Evolutionary conservation across 2,888 invertebrate species (phyloP).

Genomic region (Drosophila atroscutellata): DNA sequence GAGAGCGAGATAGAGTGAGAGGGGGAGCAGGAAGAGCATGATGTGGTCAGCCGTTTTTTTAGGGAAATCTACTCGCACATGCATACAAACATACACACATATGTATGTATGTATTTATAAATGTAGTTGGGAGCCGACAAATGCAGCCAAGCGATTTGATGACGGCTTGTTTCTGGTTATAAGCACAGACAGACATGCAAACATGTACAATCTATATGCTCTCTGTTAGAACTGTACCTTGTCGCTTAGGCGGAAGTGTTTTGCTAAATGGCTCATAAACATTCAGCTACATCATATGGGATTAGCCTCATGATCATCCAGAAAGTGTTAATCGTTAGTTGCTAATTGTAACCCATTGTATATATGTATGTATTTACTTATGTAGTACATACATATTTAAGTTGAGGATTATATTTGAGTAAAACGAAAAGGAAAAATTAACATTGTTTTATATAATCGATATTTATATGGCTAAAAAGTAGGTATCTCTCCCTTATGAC

Average conservation of each 20-base stretch:
- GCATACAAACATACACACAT: not conserved
- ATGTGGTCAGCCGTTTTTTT: slow-evolving; percentile 59
- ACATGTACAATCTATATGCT: slow-evolving; percentile 6
- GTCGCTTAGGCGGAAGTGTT: slow-evolving; percentile 52
- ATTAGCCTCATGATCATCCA: not conserved
- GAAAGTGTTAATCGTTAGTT: not conserved
- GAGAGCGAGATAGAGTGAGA: not conserved
- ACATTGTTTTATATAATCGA: not conserved
- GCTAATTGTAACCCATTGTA: not conserved
- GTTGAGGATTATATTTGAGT: not conserved
- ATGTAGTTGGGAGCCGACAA: slow-evolving; percentile 40
- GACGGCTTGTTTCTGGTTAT: slow-evolving; percentile 33
- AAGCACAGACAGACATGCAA: slow-evolving; percentile 9
- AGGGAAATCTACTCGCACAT: slow-evolving; percentile 44
- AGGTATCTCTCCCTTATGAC: not conserved
- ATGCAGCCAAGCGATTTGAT: slow-evolving; percentile 53
- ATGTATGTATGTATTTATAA: slow-evolving; percentile 2
- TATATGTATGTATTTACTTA: not conserved
- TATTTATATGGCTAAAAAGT: not conserved
- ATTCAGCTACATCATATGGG: slow-evolving; percentile 1
- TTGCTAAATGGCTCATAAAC: slow-evolving; percentile 31
- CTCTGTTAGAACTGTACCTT: slow-evolving; percentile 53
- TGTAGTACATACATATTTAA: not conserved
- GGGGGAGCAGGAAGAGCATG: not conserved
- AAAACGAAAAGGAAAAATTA: not conserved